Evolutionary conservation across 2,797 vertebrate species (phyloP).

Genomic region (Rhinophrynus dorsalis): DNA sequence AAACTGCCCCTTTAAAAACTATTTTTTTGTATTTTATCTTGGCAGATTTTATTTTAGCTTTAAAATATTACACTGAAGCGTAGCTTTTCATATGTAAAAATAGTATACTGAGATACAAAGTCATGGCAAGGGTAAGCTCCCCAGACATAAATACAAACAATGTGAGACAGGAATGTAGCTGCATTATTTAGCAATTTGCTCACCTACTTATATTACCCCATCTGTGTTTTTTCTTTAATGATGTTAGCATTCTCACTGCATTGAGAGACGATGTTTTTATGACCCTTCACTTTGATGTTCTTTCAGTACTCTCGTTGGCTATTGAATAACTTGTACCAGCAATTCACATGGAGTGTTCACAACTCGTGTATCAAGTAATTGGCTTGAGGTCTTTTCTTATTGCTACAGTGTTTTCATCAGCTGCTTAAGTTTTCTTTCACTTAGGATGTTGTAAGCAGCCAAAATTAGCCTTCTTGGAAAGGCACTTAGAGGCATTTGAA

Average conservation of each 20-base stretch:
- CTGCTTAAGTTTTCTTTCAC: constrained; percentile 26
- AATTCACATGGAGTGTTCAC: constrained; percentile 18
- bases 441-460: neutral
- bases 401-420: constrained; percentile 27
- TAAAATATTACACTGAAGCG: too few species aligned
- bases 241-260: constrained; percentile 37
- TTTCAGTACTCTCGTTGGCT: constrained; percentile 27
- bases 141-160: constrained; percentile 41
- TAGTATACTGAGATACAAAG: constrained; percentile 21
- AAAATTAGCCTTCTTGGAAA: neutral
- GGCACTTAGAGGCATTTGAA: too few species aligned
- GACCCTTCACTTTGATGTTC: constrained; percentile 22
- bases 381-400: constrained; percentile 6
- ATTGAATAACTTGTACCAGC: constrained; percentile 31
- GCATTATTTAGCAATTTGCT: constrained; percentile 37
- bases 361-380: neutral
- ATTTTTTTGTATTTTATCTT: too few species aligned
- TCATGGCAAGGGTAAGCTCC: constrained; percentile 28
- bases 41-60: too few species aligned
- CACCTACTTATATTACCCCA: constrained; percentile 36
- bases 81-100: too few species aligned
- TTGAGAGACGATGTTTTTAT: neutral
- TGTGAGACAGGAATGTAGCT: constrained; percentile 22
- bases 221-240: constrained; percentile 25
- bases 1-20: too few species aligned